Evolutionary conservation across 2,113 vertebrate genomes (phyloP), one percentile per base, ranked within the genome.

Genomic region (Urocynchramus pylzowi): DNA sequence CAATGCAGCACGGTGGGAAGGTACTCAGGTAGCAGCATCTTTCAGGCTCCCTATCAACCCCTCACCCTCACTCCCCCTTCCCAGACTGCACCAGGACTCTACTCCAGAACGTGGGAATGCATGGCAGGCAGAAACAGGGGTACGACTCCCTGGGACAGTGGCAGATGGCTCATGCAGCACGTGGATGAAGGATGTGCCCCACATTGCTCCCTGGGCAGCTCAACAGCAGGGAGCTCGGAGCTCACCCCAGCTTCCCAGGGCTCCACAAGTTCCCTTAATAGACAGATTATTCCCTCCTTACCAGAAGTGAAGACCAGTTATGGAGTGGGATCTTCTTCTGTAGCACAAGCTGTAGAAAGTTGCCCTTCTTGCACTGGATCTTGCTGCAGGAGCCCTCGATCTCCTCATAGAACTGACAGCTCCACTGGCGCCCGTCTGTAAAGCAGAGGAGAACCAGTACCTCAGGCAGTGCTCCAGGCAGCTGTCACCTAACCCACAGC

Each of bases 281-380:
- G 21, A 85, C 26, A 53, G 18, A 68, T 64, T 22, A 49, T 52
- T 41, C 37, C 30, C 17, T 63, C 27, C 97, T 98, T 92, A 99
- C 99, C 98, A 98, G 98, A 47, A 99, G 98, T 1, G 98, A 98
- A 80, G 99, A 98, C 99, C 99, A 99, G 24, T 93, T 98, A 95
- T 99, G 98, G 87, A 99, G 98, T 28, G 99, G 99, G 87, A 99
- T 99, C 97, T 99, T 99, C 97, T 99, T 99, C 93, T 99, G 98
- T 97, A 99, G 97, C 53, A 98, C 96, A 49, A 99, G 97, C 42
- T 99, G 99, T 47, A 99, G 97, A 59, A 99, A 97, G 50, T 98
- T 98, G 49, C 99, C 98, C 80, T 99, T 99, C 73, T 99, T 99
- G 97, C 98, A 98, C 87, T 99, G 99, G 26, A 99, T 88, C 97